A percentile compares a stretch with the other conserved stretches of the same genome.
Conservation (phyloP, 2,888 invertebrate species). For the Cheilosia urbana region DNA sequence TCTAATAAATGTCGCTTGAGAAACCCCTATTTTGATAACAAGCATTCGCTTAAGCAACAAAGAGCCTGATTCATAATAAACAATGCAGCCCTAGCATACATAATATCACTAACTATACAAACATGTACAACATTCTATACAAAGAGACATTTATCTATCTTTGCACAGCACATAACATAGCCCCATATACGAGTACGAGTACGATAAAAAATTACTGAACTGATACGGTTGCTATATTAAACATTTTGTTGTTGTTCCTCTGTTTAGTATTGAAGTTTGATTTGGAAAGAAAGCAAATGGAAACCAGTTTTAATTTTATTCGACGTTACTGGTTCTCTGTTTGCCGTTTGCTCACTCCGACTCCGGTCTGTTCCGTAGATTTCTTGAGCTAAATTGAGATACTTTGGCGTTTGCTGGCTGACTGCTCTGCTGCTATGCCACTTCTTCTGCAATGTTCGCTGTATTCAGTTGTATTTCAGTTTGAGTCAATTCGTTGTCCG, state of each 20-base stretch:
- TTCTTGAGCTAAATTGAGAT: conserved; percentile 60
- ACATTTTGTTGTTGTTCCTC: conserved; percentile 47
- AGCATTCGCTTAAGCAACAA: conserved; percentile 17
- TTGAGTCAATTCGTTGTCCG: conserved; percentile 60
- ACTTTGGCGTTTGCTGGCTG: conserved; percentile 23
- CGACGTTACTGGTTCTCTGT: conserved; percentile 58
- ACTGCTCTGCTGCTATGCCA: conserved; percentile 3
- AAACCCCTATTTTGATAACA: conserved; percentile 60
- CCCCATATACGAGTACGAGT: conserved; percentile 1
- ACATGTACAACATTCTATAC: not conserved
- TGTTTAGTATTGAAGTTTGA: conserved; percentile 53
- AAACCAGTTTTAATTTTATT: conserved; percentile 71
- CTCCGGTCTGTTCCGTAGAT: conserved; percentile 38
- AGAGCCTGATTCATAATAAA: conserved; percentile 48
- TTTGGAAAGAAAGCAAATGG: conserved; percentile 70
- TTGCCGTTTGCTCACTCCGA: conserved; percentile 23
- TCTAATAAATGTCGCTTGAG: conserved; percentile 26
- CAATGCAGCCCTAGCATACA: conserved; percentile 18
- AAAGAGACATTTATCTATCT: conserved; percentile 4
- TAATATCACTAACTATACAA: not conserved
- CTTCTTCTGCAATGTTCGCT: conserved; percentile 44
- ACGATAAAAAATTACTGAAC: conserved; percentile 21
- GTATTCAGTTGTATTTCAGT: conserved; percentile 66
- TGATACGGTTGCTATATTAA: conserved; percentile 43
- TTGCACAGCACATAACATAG: not conserved